Evolutionary conservation across 2,113 vertebrate species (phyloP).

Genomic region (Ammodytes marinus): DNA sequence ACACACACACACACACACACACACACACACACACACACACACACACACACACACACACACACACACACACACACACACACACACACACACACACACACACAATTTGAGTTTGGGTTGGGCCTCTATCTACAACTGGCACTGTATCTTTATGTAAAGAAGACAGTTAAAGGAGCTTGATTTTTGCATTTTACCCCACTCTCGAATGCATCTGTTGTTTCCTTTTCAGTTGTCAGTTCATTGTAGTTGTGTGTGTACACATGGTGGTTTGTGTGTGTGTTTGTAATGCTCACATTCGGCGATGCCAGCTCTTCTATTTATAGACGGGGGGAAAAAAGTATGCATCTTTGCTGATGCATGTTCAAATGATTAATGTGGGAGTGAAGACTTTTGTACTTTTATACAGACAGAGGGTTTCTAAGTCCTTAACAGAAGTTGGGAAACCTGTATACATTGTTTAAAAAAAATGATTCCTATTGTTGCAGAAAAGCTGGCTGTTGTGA

Average conservation of each 20-base stretch:
- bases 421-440: no score
- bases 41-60: slow-evolving; percentile 9
- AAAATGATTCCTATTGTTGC: no score
- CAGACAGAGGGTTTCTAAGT: no score
- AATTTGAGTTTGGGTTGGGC: slow-evolving; percentile 32
- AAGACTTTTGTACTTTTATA: slow-evolving; percentile 2
- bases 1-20: slow-evolving; percentile 1
- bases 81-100: no score
- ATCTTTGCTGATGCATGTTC: slow-evolving; percentile 50
- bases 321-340: slow-evolving; percentile 46
- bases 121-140: slow-evolving; percentile 12
- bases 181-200: slow-evolving; percentile 10
- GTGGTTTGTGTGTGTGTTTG: slow-evolving; percentile 8
- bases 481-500: no score
- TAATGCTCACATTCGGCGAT: not conserved
- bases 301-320: slow-evolving; percentile 57
- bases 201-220: not conserved
- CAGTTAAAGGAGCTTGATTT: slow-evolving; percentile 40
- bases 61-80: no score
- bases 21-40: slow-evolving; percentile 3
- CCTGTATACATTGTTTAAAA: no score
- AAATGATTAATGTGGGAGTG: slow-evolving; percentile 45
- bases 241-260: not conserved
- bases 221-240: not conserved
- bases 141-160: slow-evolving; percentile 64